A percentile compares a stretch with the other conserved stretches of the same genome.
Conservation (phyloP, 2,888 invertebrate species). For the Caenorhabditis parvicauda region DNA sequence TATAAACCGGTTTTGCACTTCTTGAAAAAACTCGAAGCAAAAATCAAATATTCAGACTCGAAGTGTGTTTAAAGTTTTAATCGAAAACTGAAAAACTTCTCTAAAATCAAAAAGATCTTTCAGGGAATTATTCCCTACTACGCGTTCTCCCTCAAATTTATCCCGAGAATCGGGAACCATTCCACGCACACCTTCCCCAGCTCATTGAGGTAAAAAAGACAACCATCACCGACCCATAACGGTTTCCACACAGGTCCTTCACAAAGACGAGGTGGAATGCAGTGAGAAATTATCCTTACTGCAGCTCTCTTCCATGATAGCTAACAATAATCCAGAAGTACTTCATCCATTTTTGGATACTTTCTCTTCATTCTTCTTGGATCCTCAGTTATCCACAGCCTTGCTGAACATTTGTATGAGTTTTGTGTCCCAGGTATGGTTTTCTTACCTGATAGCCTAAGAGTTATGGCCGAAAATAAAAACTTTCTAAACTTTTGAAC, state of each 20-base stretch:
- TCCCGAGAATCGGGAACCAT: conserved; percentile 80
- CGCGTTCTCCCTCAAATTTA: conserved; percentile 86
- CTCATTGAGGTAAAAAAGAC: conserved; percentile 68
- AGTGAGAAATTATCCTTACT: conserved; percentile 82
- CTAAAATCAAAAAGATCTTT: conserved; percentile 47
- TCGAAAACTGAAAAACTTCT: no score
- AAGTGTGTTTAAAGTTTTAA: no score
- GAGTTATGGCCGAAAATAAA: no score
- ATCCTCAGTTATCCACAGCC: conserved; percentile 70
- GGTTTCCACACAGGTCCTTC: conserved; percentile 15
- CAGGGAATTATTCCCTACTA: conserved; percentile 83
- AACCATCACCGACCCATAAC: not conserved
- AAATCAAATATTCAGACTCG: no score
- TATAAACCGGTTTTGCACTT: no score
- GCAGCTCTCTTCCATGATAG: conserved; percentile 79
- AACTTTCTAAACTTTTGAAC: no score
- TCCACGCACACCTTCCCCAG: conserved; percentile 81
- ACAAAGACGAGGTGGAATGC: conserved; percentile 72
- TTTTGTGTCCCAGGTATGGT: conserved; percentile 22
- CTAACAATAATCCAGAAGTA: conserved; percentile 77
- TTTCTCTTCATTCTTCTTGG: conserved; percentile 59
- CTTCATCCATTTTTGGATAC: conserved; percentile 42
- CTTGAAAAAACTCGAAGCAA: no score
- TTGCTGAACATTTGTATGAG: conserved; percentile 77
- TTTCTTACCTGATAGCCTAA: no score